Evolutionary conservation across 2,113 vertebrate genomes (phyloP), one percentile per base, ranked within the genome.

Genomic region (Martes martes): DNA sequence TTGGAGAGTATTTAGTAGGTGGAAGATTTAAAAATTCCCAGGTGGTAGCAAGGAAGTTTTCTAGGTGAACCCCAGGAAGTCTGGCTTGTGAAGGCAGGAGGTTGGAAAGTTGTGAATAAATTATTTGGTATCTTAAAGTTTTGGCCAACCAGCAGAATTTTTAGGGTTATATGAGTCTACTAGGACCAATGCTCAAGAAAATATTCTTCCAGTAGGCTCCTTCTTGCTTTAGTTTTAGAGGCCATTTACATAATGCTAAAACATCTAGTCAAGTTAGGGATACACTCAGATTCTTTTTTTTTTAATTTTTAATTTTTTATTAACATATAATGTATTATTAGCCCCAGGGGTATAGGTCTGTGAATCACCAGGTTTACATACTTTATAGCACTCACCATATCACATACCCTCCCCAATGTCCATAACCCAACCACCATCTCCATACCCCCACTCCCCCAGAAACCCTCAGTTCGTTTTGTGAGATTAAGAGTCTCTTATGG

Each of bases 1-100:
- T 96, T 90, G 85, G 61, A 93, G 67, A 96, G 11, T 95, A 73
- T 69, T 94, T 93, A 92, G 94, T 67, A 87, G 74, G 80, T 96
- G 42, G 76, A 95, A 91, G 84, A 69, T 85, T 92, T 26, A 85
- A 95, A 96, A 57, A 55, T 94, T 97, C 86, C 61, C 31, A 63
- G 45, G 57, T 95, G 16, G 9, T 96, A 94, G 69, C 33, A 95
- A 89, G 59, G 52, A 81, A 63, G 31, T 67, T 96, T 96, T 96
- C 79, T 31, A 87, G 47, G 31, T 79, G 63, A 93, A 74, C 18
- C 61, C 24, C 10, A 89, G 71, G 39, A 85, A 39, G 31, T 19
- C 42, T 95, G 79, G 69, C 42, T 95, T 95, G 73, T 85, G 57
- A 96, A 96, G 47, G 33, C 4, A 80, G 24, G 24, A 24, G 28